Base-by-base conservation (phyloP, 2,113 vertebrate species). In the Chrysochloris asiatica region DNA sequence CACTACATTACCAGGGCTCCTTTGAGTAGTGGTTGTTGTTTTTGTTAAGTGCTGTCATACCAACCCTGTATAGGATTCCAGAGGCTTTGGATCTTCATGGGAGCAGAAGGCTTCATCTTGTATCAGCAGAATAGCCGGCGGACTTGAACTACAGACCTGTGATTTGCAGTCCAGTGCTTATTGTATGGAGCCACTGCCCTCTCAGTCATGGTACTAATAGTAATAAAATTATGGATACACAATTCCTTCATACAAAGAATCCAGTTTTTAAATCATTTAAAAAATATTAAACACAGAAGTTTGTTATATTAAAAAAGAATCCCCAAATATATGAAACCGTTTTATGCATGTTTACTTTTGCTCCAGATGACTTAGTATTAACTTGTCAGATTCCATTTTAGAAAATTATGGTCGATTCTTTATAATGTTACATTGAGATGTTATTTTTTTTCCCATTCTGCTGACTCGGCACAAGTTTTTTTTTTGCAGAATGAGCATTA, bases 221-320 rank as follows among this genome's bases (percentile, higher is more conserved):
- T 43, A 88, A 16, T 82, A 61, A 90, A 85, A 63, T n/a, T 76
- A 83, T 41, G 24, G 4, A 61, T 63, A n/a, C 24, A 83, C 3
- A 54, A 52, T 65, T 56, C 26, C 61, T 94, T 80, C 65, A 54
- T 63, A 65, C 85, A 87, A 72, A 38, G 6, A 84, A 69, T 63
- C 81, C 4, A 82, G 17, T 88, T 88, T 88, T 81, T 77, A 14
- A 38, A 36, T 89, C 72, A 43, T 54, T 77, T 69, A 33, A 13
- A n/a, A 59, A 63, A 63, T 38, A 50, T 72, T 77, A 86, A 93
- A 89, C 52, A 94, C 24, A 83, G 92, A 83, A 80, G 17, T 72
- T 78, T 83, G 41, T 90, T 89, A 38, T 88, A 54, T 21, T 87
- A 81, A 11, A 61, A n/a, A 17, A 14, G 43, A 90, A 90, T 93